These are phyloP conservation scores for Dasyurus viverrinus DNA, from an alignment of 2,113 vertebrate genomes.

Conservation along the genomic window DNA sequence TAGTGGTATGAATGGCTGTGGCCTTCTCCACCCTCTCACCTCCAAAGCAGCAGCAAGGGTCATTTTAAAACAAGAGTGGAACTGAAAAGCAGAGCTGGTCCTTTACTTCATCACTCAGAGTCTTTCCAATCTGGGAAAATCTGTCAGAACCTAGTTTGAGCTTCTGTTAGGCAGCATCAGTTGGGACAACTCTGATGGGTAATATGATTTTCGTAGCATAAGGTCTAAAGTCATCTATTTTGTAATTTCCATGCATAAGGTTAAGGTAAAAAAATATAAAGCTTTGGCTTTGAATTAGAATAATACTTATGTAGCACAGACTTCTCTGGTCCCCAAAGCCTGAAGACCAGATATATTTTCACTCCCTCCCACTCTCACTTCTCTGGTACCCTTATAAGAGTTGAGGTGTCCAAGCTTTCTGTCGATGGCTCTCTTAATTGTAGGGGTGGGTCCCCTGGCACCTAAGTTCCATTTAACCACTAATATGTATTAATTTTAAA, in stretches of 20 bases:
- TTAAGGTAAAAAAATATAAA: not conserved
- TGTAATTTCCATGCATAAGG: not conserved
- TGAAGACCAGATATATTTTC: not conserved
- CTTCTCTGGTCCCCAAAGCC: not conserved
- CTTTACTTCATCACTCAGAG: not conserved
- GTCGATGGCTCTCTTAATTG: not conserved
- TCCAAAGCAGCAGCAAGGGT: not conserved
- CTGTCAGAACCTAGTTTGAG: not conserved
- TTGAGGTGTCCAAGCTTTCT: not conserved
- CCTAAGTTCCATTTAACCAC: not conserved
- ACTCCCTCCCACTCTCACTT: not conserved
- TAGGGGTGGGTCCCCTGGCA: not conserved
- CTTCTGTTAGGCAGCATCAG: not conserved
- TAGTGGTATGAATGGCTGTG: not conserved
- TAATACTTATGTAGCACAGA: not conserved
- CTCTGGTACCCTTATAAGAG: not conserved
- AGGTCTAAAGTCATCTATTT: not conserved
- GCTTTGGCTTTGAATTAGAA: not conserved
- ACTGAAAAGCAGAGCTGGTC: not conserved
- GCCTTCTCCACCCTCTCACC: not conserved
- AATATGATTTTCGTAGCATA: not conserved
- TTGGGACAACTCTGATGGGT: not conserved
- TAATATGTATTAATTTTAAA: not conserved
- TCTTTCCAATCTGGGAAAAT: not conserved
- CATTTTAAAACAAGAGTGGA: not conserved